Percentiles rank a stretch among this genome's conserved stretches.
phyloP scores from a whole-genome alignment of 2,797 vertebrate species.

The Pagetopsis macropterus region DNA sequence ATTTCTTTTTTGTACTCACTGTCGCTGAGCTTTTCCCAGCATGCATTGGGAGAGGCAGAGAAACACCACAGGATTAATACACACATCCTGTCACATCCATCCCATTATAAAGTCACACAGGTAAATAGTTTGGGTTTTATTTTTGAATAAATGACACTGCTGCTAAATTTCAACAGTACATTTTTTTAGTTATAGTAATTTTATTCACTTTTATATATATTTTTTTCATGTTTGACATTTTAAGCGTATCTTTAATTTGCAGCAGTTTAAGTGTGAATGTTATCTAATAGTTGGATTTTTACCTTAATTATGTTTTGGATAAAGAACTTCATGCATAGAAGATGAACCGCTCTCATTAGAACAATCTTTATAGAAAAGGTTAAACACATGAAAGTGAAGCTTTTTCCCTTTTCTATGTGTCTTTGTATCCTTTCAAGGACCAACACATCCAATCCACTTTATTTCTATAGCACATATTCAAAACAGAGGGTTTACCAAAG shows the following conservation, averaged over 20 bases:
- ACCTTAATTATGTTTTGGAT: neutral
- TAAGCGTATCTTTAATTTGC: neutral
- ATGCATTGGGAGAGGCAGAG: slow-evolving; percentile 19
- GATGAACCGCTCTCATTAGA: neutral
- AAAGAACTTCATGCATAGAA: neutral
- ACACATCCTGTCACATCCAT: slow-evolving; percentile 5
- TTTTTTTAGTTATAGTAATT: no score
- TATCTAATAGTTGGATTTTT: neutral
- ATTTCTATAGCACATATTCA: no score
- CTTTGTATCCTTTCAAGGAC: neutral
- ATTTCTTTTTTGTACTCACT: slow-evolving; percentile 1
- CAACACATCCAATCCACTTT: no score
- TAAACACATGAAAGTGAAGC: neutral
- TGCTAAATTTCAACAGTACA: no score
- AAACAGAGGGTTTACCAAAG: no score
- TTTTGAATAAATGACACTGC: neutral
- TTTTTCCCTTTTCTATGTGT: neutral
- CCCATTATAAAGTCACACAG: neutral
- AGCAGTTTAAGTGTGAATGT: neutral
- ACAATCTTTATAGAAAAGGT: neutral
- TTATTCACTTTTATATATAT: no score
- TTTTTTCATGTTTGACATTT: neutral
- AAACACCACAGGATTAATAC: neutral
- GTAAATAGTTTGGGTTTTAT: neutral
- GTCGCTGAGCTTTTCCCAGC: slow-evolving; percentile 29